phyloP scores from a whole-genome alignment of 2,113 vertebrate genomes.

The Leptobrachium leishanense region DNA sequence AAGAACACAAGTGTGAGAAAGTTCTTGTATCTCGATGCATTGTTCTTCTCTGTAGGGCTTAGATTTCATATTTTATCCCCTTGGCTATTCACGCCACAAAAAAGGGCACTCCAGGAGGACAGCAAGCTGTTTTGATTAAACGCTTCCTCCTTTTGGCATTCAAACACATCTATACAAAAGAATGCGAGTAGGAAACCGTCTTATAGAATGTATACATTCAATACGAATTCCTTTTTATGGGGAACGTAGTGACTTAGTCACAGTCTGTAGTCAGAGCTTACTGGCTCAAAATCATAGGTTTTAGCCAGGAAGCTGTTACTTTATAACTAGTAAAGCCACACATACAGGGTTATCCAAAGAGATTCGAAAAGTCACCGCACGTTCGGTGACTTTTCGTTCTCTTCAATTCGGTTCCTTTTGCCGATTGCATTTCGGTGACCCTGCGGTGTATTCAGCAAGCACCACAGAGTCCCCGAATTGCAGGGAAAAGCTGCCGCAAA shows the following conservation, averaged over 20 bases:
- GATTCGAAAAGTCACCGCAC: no score
- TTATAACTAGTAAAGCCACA: no score
- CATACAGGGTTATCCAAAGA: no score
- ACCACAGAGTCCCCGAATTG: no score
- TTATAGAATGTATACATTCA: not conserved
- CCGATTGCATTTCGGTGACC: no score
- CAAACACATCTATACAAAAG: not conserved
- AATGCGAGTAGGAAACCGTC: not conserved
- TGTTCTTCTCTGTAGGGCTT: conserved; percentile 3
- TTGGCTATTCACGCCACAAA: conserved; percentile 13
- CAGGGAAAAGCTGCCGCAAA: no score
- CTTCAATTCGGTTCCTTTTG: no score
- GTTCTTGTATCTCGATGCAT: conserved; percentile 11
- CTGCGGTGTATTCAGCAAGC: no score
- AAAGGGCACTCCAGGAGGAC: conserved; percentile 1
- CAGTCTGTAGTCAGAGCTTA: not conserved
- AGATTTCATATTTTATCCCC: not conserved
- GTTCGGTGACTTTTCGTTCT: no score
- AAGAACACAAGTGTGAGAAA: conserved; percentile 13
- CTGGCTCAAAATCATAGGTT: not conserved
- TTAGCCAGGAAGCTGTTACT: not conserved
- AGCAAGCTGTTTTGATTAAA: conserved; percentile 2
- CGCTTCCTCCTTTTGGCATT: not conserved
- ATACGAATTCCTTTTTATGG: no score
- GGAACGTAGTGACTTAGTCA: not conserved